Evolutionary conservation across 2,113 vertebrate genomes (phyloP).

Genomic region (Choloepus hoffmanni): DNA sequence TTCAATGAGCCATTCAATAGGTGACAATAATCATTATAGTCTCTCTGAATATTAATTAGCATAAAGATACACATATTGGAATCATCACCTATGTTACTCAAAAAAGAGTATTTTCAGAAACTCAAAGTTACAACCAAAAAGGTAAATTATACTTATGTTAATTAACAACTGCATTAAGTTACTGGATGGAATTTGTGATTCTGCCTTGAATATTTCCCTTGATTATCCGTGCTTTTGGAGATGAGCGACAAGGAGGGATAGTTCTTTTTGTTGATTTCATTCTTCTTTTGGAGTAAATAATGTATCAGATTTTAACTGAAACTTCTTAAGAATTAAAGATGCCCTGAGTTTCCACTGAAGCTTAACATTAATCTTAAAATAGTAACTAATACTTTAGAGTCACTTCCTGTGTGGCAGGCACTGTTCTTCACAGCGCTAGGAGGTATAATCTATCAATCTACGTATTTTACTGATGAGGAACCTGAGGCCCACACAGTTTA

Average conservation of each 20-base stretch:
- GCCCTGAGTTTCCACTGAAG: neutral
- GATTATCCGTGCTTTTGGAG: neutral
- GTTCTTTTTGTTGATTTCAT: neutral
- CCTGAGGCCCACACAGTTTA: neutral
- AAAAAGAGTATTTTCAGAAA: neutral
- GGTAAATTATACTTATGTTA: neutral
- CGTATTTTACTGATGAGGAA: neutral
- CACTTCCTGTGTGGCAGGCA: neutral
- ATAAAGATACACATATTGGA: neutral
- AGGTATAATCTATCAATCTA: neutral
- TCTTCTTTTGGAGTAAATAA: neutral
- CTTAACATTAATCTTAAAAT: neutral
- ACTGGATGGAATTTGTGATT: neutral
- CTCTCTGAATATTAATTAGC: slow-evolving; percentile 54
- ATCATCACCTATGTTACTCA: neutral
- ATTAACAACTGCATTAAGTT: slow-evolving; percentile 8
- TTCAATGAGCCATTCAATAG: slow-evolving; percentile 56
- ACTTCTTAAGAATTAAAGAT: neutral
- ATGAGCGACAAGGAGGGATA: neutral
- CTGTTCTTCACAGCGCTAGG: neutral
- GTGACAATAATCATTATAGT: slow-evolving; percentile 55
- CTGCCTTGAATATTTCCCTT: neutral
- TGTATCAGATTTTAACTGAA: neutral
- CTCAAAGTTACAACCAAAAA: neutral
- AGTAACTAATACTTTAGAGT: neutral